Conservation (phyloP, 2,797 vertebrate genomes). For the Sarcophilus harrisii region DNA sequence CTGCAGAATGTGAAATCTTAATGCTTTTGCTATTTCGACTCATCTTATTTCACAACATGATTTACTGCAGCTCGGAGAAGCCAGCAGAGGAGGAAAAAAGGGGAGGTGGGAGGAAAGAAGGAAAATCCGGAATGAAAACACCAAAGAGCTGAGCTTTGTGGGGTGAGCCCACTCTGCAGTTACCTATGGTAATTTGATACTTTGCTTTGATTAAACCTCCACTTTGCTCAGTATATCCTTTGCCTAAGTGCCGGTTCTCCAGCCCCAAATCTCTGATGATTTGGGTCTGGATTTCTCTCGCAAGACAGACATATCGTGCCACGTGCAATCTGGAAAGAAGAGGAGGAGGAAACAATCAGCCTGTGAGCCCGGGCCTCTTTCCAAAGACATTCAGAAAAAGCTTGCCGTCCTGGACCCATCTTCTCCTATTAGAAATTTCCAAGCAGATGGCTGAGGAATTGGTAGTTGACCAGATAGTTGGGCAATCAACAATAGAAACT, state of each 20-base stretch:
- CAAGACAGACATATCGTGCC: constrained; percentile 41
- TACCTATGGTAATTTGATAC: constrained; percentile 59
- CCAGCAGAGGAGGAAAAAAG: constrained; percentile 50
- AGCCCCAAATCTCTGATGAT: not conserved
- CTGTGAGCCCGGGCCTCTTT: not conserved
- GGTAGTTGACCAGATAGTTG: constrained; percentile 60
- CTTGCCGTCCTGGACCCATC: not conserved
- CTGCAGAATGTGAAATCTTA: constrained; percentile 82
- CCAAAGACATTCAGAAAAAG: constrained; percentile 22
- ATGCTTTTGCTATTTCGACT: constrained; percentile 81
- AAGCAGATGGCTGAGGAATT: constrained; percentile 53
- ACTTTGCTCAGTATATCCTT: not conserved
- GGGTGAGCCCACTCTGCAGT: constrained; percentile 52
- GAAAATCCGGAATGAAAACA: constrained; percentile 59
- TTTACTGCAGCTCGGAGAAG: constrained; percentile 71
- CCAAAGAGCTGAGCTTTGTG: constrained; percentile 63
- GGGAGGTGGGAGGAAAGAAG: constrained; percentile 47
- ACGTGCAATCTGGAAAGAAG: not conserved
- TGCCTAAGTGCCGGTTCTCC: constrained; percentile 16
- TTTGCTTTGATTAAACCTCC: constrained; percentile 69
- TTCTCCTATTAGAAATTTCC: constrained; percentile 37
- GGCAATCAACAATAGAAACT: constrained; percentile 57
- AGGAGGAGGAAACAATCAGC: constrained; percentile 24
- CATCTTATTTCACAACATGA: constrained; percentile 81
- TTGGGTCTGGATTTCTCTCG: constrained; percentile 31